Conservation (phyloP, 2,888 invertebrate genomes). For the Pachydiplax longipennis region DNA sequence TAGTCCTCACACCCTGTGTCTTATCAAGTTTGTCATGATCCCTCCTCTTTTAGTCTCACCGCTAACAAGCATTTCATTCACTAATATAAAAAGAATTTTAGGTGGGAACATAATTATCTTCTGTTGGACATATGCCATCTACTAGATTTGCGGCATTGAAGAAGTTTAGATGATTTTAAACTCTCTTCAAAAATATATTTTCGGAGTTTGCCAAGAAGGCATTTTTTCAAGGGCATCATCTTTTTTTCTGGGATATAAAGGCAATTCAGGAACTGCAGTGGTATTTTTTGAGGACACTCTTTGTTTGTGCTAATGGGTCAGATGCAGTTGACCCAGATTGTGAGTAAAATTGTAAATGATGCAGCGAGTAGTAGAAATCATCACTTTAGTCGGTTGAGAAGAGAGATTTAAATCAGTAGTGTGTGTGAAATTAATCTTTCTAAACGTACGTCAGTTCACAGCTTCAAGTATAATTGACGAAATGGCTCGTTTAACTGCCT, state of each 20-base stretch:
- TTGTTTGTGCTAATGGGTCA: slow-evolving; percentile 1
- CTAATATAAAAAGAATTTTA: not conserved
- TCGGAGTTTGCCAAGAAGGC: not conserved
- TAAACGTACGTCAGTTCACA: no score
- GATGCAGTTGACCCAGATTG: not conserved
- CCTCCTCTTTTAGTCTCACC: no score
- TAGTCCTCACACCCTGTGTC: no score
- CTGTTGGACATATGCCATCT: not conserved
- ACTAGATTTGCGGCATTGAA: not conserved
- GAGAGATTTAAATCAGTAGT: not conserved
- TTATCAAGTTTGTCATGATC: no score
- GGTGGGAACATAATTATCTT: not conserved
- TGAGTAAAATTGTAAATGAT: not conserved
- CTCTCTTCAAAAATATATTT: not conserved
- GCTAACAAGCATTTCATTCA: no score
- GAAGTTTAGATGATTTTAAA: not conserved
- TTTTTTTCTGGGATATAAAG: not conserved
- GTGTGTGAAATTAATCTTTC: no score
- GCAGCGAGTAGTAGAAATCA: not conserved
- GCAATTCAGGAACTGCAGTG: not conserved
- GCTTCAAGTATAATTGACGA: not conserved
- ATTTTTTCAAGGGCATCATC: not conserved
- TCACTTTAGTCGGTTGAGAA: not conserved
- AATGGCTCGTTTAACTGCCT: not conserved
- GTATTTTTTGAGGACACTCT: not conserved